Conservation (phyloP, 2,113 vertebrate species). For the Poecile atricapillus region DNA sequence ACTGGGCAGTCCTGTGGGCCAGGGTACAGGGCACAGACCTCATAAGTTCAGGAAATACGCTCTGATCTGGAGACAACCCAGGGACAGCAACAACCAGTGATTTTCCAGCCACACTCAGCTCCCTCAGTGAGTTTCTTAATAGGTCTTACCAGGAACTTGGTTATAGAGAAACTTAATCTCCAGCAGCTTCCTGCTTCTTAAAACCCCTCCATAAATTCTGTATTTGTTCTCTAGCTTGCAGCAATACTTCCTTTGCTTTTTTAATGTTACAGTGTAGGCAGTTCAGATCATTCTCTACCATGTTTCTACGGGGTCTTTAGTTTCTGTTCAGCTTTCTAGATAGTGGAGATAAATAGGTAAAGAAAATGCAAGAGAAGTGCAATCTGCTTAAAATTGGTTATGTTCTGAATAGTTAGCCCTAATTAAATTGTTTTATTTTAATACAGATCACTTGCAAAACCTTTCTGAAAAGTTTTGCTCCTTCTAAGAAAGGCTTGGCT, state of each 20-base stretch:
- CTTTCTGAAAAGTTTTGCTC: background rate
- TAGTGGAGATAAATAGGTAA: background rate
- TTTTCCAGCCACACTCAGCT: background rate
- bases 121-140: background rate
- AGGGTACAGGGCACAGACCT: background rate
- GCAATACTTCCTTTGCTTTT: background rate
- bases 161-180: background rate
- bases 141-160: background rate
- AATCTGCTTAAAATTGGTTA: background rate
- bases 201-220: background rate
- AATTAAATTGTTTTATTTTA: background rate
- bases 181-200: background rate
- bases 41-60: background rate
- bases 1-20: fast-evolving
- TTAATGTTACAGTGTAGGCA: background rate
- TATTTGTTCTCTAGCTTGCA: background rate
- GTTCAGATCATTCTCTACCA: background rate
- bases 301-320: background rate
- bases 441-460: background rate
- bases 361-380: background rate
- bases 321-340: background rate
- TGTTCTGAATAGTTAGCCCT: background rate
- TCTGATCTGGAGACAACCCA: background rate
- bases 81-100: background rate
- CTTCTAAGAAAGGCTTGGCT: background rate